phyloP scores from a whole-genome alignment of 2,888 invertebrate genomes.

The Drosophila pullipes region DNA sequence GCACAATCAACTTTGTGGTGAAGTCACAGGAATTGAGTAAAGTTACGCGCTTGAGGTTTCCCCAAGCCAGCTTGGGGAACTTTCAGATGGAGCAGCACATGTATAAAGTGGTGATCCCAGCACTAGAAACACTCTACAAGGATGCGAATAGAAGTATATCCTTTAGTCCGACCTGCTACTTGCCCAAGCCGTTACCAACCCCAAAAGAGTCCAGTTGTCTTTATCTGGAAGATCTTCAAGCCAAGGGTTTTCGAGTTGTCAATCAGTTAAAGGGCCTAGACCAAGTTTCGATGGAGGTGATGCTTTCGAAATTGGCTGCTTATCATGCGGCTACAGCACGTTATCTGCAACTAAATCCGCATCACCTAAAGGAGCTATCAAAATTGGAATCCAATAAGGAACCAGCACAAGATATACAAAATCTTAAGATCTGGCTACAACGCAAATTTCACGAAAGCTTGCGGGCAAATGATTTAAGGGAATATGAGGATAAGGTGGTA shows the following conservation, averaged over 20 bases:
- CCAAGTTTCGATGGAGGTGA: slow-evolving; percentile 59
- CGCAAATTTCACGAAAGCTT: slow-evolving; percentile 62
- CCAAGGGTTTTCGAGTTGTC: slow-evolving; percentile 60
- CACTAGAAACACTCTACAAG: slow-evolving; percentile 71
- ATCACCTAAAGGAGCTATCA: slow-evolving; percentile 29
- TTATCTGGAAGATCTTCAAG: slow-evolving; percentile 71
- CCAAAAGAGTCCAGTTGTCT: slow-evolving; percentile 40
- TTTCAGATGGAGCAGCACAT: slow-evolving; percentile 67
- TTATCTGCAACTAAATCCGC: slow-evolving; percentile 42
- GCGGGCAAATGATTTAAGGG: slow-evolving; percentile 45
- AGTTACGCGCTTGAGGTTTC: slow-evolving; percentile 17
- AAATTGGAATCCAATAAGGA: slow-evolving; percentile 10
- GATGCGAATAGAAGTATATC: slow-evolving; percentile 40
- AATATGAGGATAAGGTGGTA: slow-evolving; percentile 74
- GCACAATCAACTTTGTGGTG: slow-evolving; percentile 53
- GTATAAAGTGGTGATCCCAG: slow-evolving; percentile 66
- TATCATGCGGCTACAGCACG: slow-evolving; percentile 81
- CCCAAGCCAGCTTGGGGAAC: slow-evolving; percentile 24
- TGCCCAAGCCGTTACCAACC: slow-evolving; percentile 16
- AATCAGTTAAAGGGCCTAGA: slow-evolving; percentile 71
- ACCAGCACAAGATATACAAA: background rate
- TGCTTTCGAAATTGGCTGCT: slow-evolving; percentile 74
- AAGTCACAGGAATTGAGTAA: slow-evolving; percentile 43
- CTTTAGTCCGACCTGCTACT: slow-evolving; percentile 60
- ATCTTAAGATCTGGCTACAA: slow-evolving; percentile 37